Evolutionary conservation across 2,888 invertebrate species (phyloP).

Genomic region (Imbricaverruca yamaguchii): DNA sequence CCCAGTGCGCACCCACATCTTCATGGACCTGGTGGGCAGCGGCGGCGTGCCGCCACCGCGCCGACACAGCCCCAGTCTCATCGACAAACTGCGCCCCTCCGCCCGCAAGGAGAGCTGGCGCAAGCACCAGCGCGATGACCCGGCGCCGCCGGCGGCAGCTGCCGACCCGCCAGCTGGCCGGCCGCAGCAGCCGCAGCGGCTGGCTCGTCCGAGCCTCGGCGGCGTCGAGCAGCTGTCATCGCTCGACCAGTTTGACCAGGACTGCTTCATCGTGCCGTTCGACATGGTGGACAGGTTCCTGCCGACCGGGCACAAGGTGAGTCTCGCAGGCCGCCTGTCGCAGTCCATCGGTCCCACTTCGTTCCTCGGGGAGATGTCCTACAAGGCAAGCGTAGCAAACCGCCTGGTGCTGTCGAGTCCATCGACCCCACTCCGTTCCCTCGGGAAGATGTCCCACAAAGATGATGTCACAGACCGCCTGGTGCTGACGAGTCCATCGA

Average conservation of each 20-base stretch:
- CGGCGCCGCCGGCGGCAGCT: too few species aligned
- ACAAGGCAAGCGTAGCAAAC: too few species aligned
- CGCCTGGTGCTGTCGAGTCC: too few species aligned
- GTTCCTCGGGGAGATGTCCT: too few species aligned
- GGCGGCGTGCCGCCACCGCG: not conserved
- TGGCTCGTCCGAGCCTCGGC: not conserved
- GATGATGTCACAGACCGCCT: too few species aligned
- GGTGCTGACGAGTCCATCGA: too few species aligned
- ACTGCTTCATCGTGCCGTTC: slow-evolving; percentile 88
- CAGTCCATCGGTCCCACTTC: too few species aligned
- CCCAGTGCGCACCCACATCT: slow-evolving; percentile 2
- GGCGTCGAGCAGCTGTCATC: not conserved
- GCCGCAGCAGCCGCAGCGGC: not conserved
- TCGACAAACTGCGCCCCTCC: not conserved
- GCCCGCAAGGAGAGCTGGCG: slow-evolving; percentile 10
- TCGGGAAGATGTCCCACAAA: too few species aligned
- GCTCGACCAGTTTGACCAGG: slow-evolving; percentile 43
- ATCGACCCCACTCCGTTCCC: too few species aligned
- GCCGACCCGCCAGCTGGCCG: not conserved
- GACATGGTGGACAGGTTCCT: slow-evolving; percentile 79
- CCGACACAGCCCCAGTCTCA: not conserved
- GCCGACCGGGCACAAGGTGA: slow-evolving; percentile 48
- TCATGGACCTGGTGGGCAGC: slow-evolving; percentile 9
- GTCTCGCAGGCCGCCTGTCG: not conserved
- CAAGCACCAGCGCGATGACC: not conserved